Evolutionary conservation across 2,113 vertebrate species (phyloP), one percentile per base, ranked within the genome.

Genomic region (Telmatochromis sp.): DNA sequence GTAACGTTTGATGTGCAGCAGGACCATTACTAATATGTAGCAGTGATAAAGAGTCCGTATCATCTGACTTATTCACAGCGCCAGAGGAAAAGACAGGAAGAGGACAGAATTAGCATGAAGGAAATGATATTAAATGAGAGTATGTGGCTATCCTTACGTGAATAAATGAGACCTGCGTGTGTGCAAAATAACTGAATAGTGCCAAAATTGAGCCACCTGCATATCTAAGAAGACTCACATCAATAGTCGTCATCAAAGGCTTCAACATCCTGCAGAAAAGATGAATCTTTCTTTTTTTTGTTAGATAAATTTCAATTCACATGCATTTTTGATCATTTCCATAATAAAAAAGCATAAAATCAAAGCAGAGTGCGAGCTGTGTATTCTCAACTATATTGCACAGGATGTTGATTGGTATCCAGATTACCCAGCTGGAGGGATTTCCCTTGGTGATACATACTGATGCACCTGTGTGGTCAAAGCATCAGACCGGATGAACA

Each of bases 251-350:
- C 75, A 89, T 84, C 23, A 85, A 92, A 85, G 19, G 15, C 75
- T 63, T 13, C 26, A 54, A 79, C 58, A 37, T 45, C 14, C 80
- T n/a, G 40, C 35, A 80, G 82, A 33, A 86, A 54, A 21, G 35
- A 68, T 82, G 58, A 81, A 50, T 86, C 4, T 75, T 54, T 35
- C 7, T 40, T 8, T 40, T 86, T 84, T 68, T 81, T 85, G 54
- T 65, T 7, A 79, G 82, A 88, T 53, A 40, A 40, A 80, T 86
- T 84, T n/a, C 3, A 80, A 19, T 51, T 73, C 47, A 31, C 57
- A 86, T 89, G 11, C 42, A 86, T 90, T 91, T 86, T 89, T 83
- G 85, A 86, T 26, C 3, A 63, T 83, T 80, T 82, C 14, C 28
- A 82, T 86, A 26, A 57, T 58, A 85, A 85, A 88, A 79, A 86